Evolutionary conservation across 2,888 invertebrate genomes (phyloP).

Genomic region (Agrenia bidenticulata): DNA sequence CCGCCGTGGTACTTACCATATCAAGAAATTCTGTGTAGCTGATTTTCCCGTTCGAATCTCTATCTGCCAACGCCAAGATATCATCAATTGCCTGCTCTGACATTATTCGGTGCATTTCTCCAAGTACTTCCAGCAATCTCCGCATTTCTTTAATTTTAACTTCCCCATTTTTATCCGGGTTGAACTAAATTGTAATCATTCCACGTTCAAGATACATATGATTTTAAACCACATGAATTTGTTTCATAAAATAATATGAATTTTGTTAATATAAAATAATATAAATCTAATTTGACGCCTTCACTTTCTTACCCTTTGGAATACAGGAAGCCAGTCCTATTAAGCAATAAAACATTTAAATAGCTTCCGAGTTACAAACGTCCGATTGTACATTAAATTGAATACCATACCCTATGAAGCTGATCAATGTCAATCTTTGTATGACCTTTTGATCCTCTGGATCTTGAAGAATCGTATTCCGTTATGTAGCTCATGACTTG

Average conservation of each 20-base stretch:
- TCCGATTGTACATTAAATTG: too few relatives aligned
- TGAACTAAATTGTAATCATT: conserved; percentile 26
- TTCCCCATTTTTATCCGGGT: conserved; percentile 38
- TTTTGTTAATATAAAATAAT: too few relatives aligned
- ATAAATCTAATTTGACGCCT: too few relatives aligned
- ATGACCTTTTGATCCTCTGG: conserved; percentile 10
- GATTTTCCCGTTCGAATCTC: conserved; percentile 71
- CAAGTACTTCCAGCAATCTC: conserved; percentile 13
- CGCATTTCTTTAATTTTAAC: conserved; percentile 29
- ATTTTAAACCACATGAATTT: too few relatives aligned
- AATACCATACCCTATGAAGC: conserved; percentile 33
- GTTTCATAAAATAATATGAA: neutral
- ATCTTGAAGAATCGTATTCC: conserved; percentile 19
- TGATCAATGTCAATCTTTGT: conserved; percentile 27
- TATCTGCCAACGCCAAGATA: conserved; percentile 54
- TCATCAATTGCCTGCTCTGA: conserved; percentile 54
- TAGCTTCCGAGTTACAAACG: too few relatives aligned
- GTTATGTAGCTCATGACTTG: conserved; percentile 27
- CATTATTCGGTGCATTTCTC: conserved; percentile 43
- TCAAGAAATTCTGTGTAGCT: conserved; percentile 82
- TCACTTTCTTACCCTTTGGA: conserved; percentile 26
- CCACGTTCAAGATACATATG: too few relatives aligned
- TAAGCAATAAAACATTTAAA: conserved; percentile 9
- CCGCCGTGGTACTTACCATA: conserved; percentile 61
- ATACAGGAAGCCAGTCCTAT: conserved; percentile 40